Base-by-base conservation (phyloP, 2,797 vertebrate species). In the Threskiornis aethiopicus region DNA sequence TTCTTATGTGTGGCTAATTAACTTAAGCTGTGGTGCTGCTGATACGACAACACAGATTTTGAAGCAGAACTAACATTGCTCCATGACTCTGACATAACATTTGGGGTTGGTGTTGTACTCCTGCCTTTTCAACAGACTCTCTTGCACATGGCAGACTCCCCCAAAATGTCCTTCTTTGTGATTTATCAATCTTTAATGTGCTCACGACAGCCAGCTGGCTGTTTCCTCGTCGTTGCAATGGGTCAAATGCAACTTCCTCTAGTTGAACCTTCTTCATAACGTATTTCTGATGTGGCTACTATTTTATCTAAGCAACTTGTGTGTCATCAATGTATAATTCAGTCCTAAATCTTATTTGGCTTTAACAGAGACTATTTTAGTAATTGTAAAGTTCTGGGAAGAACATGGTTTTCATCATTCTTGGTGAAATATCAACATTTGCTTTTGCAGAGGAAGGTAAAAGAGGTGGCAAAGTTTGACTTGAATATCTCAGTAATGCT, bases 71-170 rank as follows among this genome's bases (percentile, higher is more conserved):
- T 33, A 44, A 9, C n/a, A 57, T 15, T 13, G 26, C 8, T 44
- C 6, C 7, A 12, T 19, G n/a, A 33, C 4, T 58, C 25, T 44
- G 21, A 62, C 0, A 1, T 4, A 11, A 14, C 20, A 13, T 62
- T 47, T 85, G 31, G 31, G 5, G 5, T 11, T 29, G 7, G 6
- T 46, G 24, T 20, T 71, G 16, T 65, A 26, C 22, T 78, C 20
- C 29, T 73, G 28, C 11, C 28, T 70, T 86, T 84, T 66, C 28
- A 83, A 44, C 31, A 82, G 62, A n/a, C 4, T 41, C 15, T 41
- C 11, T 51, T 52, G 17, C 11, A 61, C 2, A 4, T 22, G n/a
- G 2, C 22, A 57, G 11, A 42, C 24, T 39, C 7, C 11, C 21
- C 26, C 7, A n/a, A n/a, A 70, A 77, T 42, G 6, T 42, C 24